Evolutionary conservation across 2,888 invertebrate species (phyloP).

Genomic region (Tachina fera): DNA sequence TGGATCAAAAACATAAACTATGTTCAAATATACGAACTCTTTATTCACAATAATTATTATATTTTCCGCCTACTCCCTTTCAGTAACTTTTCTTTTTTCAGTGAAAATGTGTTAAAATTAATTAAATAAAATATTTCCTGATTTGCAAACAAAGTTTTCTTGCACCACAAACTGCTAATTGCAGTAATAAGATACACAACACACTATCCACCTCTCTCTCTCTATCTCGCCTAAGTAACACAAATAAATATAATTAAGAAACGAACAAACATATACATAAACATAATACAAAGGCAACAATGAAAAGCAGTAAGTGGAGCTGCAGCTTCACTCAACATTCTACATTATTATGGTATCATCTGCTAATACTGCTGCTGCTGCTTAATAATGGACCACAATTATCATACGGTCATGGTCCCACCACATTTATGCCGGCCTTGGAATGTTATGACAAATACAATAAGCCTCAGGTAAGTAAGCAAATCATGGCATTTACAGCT

Average conservation of each 20-base stretch:
- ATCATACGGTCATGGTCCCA: constrained; percentile 71
- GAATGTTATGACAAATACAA: constrained; percentile 85
- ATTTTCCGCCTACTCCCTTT: background rate
- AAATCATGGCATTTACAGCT: background rate
- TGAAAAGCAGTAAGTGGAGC: constrained; percentile 81
- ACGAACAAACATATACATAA: background rate
- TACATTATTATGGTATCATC: constrained; percentile 68
- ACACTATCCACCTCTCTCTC: background rate
- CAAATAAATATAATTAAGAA: background rate
- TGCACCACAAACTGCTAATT: constrained; percentile 31
- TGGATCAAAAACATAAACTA: too few relatives aligned
- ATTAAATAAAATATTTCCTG: constrained; percentile 14
- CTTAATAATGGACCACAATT: constrained; percentile 72
- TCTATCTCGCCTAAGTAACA: background rate
- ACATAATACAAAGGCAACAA: constrained; percentile 69
- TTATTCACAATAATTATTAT: too few relatives aligned
- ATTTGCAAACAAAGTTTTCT: constrained; percentile 13
- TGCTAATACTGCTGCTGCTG: constrained; percentile 72
- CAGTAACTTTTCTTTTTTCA: constrained; percentile 26
- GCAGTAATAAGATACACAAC: constrained; percentile 43
- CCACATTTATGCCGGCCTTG: constrained; percentile 81
- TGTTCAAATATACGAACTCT: too few relatives aligned
- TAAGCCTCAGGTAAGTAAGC: constrained; percentile 84
- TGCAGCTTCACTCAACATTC: constrained; percentile 74
- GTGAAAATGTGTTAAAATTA: constrained; percentile 45